Base-by-base conservation (phyloP, 2,888 invertebrate species). In the Hylaea fasciaria region DNA sequence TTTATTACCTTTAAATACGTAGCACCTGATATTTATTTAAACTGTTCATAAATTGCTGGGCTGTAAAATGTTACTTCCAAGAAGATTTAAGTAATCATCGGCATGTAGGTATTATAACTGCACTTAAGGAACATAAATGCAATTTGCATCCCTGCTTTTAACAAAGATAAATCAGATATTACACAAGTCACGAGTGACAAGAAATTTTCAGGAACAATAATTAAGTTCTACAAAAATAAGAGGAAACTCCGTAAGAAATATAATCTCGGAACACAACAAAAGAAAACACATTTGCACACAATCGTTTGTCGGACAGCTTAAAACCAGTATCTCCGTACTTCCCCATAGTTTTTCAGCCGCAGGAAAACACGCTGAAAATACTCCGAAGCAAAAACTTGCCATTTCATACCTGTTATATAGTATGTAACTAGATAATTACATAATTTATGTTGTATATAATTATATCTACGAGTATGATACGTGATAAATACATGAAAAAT, bases 271-370 rank as follows among this genome's bases (percentile, higher is more conserved):
- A 32, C 32, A 4, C 10, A 9, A 32, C 9, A 9, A 32, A 32
- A 1, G 32, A 32, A 9, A 32, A 32, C 32, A 32, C 5, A 32
- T 32, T 32, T 32, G 32, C 32, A 32, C 32, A 32, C 9, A 32
- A 32, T 32, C 32, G 10, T 32, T 32, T 7, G 9, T 37, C 37
- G 2, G 12, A 37, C 37, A 32, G 32, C 10, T 32, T 7, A 32
- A 9, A 32, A 32, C 32, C 32, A 32, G 32, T 32, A 7, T 7
- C 10, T 8, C 3, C 1, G 32, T 32, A 32, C 37, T 37, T 57
- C 65, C 74, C 72, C 65, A 61, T 61, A 65, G 28, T 71, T 75
- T 71, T 77, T 72, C 68, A 69, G 71, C 55, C 69, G 47, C 61
- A 74, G 75, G 74, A 72, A 73, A 69, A 39, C 53, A 11, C 16